A percentile compares a stretch with the other conserved stretches of the same genome.
Evolutionary conservation across 2,888 invertebrate genomes (phyloP).

Genomic region (Malacosoma neustria): DNA sequence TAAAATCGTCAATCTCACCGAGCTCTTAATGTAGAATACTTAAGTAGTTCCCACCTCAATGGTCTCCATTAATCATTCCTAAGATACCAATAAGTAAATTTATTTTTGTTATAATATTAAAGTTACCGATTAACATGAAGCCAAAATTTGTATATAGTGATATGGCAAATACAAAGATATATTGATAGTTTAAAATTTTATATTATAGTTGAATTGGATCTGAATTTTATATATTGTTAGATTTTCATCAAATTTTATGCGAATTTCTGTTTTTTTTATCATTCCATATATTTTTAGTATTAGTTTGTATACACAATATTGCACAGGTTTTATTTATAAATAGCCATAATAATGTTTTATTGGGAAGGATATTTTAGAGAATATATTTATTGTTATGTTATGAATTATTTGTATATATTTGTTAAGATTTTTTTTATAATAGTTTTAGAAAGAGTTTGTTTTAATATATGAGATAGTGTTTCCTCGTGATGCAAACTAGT

Average conservation of each 20-base stretch:
- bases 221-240: conserved; percentile 42
- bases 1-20: conserved; percentile 1
- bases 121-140: conserved; percentile 31
- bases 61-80: conserved; percentile 47
- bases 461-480: no score
- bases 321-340: not conserved
- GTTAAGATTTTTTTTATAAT: no score
- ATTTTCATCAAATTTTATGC: conserved; percentile 36
- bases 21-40: conserved; percentile 9
- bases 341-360: conserved; percentile 15
- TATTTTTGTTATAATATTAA: conserved; percentile 48
- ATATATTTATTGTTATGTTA: not conserved
- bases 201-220: conserved; percentile 45
- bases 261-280: conserved; percentile 34
- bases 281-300: conserved; percentile 47
- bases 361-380: not conserved
- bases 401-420: no score
- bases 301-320: conserved; percentile 11
- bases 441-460: no score
- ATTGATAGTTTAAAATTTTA: conserved; percentile 10
- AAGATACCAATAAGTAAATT: conserved; percentile 32
- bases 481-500: no score
- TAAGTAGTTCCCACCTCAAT: conserved; percentile 35
- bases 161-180: conserved; percentile 44
- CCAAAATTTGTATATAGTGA: conserved; percentile 59